phyloP scores from a whole-genome alignment of 2,797 vertebrate genomes.

The Clarias fuscus region DNA sequence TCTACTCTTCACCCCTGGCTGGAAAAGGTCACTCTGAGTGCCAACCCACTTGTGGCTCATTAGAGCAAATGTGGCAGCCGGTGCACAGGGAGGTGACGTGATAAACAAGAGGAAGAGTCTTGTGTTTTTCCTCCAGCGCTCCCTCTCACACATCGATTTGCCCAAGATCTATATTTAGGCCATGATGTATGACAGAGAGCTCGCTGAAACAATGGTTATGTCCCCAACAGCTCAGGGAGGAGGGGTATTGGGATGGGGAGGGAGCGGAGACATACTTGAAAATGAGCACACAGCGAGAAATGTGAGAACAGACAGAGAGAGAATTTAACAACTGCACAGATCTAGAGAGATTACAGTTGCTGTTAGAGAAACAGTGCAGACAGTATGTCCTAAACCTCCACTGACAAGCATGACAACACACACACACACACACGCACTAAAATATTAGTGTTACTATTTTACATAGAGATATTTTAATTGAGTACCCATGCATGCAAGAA shows the following conservation, averaged over 20 bases:
- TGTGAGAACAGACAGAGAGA: slow-evolving; percentile 24
- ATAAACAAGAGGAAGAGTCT: slow-evolving; percentile 37
- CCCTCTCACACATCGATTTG: slow-evolving; percentile 51
- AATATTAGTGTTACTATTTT: neutral
- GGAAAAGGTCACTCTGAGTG: slow-evolving; percentile 27
- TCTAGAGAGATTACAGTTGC: slow-evolving; percentile 21
- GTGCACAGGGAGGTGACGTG: slow-evolving; percentile 19
- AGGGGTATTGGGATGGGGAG: neutral
- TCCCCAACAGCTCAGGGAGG: slow-evolving; percentile 31
- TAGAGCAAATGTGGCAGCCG: slow-evolving; percentile 30
- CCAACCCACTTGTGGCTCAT: slow-evolving; percentile 41
- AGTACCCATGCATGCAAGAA: neutral
- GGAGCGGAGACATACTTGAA: slow-evolving; percentile 39
- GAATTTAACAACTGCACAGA: slow-evolving; percentile 29
- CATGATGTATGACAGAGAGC: slow-evolving; percentile 58
- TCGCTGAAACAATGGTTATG: slow-evolving; percentile 54
- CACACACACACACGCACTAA: neutral
- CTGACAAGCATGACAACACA: slow-evolving; percentile 11
- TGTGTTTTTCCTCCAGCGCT: slow-evolving; percentile 46
- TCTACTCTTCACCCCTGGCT: slow-evolving; percentile 1
- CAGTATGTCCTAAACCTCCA: neutral
- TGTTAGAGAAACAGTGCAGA: neutral
- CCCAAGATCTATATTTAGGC: slow-evolving; percentile 58
- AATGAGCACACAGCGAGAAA: slow-evolving; percentile 43
- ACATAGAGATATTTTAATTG: neutral